Base-by-base conservation (phyloP, 2,888 invertebrate species). In the Pelosia muscerda region DNA sequence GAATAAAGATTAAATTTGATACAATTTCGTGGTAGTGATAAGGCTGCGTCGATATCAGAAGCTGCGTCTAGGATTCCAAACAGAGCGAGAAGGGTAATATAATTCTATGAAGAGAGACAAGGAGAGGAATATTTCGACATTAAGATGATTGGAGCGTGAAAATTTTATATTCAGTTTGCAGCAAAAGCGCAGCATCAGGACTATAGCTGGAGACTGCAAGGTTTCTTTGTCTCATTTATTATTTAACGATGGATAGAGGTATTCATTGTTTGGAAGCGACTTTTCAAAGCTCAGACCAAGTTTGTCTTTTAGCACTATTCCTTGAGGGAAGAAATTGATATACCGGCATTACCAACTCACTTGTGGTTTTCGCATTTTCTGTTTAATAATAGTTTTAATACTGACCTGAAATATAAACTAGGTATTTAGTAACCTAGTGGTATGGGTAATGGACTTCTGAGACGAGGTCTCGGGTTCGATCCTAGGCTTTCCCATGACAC, bases 21-120 rank as follows among this genome's bases (percentile, higher is more conserved):
- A 71, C 79, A 78, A 64, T 74, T 81, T 72, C 63, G 61, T 65
- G 63, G 67, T 77, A 88, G 84, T 94, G 94, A 94, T 94, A 94
- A 93, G 92, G 87, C 90, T 90, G 91, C 93, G 94, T 94, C 94
- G 93, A 94, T 94, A 94, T 92, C 93, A 93, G 87, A 86, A 89
- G 89, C 92, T 91, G 89, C 87, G 94, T 93, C 94, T 94, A 93
- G 93, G 92, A 93, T 90, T 85, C 86, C 85, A 81, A 87, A 86
- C 79, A 78, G 88, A 92, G 82, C 62, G 91, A 85, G 92, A 90
- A 69, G 67, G 84, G 22, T 71, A 62, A 76, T 71, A 66, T 10
- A 60, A 68, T 69, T 63, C 25, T 49, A 25, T 53, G 10, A 38
- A 31, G 88, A 68, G 76, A 22, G 84, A 91, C 75, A 77, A 85